Base-by-base conservation (phyloP, 2,797 vertebrate species). In the Selene dorsalis region DNA sequence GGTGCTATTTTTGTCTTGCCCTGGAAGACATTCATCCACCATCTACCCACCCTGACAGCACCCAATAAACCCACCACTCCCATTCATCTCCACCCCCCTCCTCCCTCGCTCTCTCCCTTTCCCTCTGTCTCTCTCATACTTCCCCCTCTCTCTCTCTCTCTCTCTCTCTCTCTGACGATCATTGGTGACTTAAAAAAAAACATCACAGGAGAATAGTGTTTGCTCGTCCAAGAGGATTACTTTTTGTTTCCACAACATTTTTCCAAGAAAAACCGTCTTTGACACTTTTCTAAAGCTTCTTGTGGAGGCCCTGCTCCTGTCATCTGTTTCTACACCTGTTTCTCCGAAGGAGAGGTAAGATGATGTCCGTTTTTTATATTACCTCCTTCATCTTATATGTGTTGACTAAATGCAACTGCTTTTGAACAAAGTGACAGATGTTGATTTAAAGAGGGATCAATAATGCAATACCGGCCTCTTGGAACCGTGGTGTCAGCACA, bases 61-160 rank as follows among this genome's bases (percentile, higher is more conserved):
- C 89, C 96, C 95, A 94, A 93, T 93, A 92, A 90, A 92, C 89
- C 88, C 88, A 88, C 87, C 90, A 91, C 90, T 89, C 91, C 89
- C 87, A 90, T 91, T 55, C 76, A 87, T 90, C 84, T 91, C 90
- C 89, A 38, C 52, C 47, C 45, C 16, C 80, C 89, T 89, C 87
- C 78, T 76, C 79, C 69, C 75, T 69, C 72, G 53, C 79, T 57
- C 79, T 38, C 76, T 30, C 59, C 45, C 47, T 74, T 72, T 71
- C 70, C 52, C 76, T 38, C 79, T 24, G 60, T 30, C 45, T 52
- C 85, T 58, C 81, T n/a, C 72, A 16, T 45, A 18, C 30, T 30
- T 30, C 30, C 32, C 6, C 32, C 32, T 9, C 79, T 59, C 61
- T 69, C 55, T 70, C 74, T n/a, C 38, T 45, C 64, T 69, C 50